phyloP scores from a whole-genome alignment of 1,140 invertebrate genomes.

The Lethrus apterus region DNA sequence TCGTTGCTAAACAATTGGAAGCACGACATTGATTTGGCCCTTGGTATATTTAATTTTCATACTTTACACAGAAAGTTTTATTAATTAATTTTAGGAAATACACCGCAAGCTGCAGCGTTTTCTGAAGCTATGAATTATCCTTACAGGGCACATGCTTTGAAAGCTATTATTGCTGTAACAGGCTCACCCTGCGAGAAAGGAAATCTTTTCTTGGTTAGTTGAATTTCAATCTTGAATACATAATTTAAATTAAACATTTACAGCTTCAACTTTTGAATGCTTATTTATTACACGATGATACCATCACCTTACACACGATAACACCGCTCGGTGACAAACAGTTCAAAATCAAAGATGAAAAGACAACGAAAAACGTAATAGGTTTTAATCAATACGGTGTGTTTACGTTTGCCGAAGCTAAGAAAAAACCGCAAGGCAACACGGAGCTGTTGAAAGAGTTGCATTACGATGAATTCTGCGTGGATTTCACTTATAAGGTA shows the following conservation, averaged over 20 bases:
- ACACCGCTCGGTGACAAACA: slow-evolving; percentile 26
- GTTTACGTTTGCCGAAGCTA: slow-evolving; percentile 50
- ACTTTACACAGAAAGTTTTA: no score
- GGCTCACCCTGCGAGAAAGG: slow-evolving; percentile 30
- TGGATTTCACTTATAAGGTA: slow-evolving; percentile 46
- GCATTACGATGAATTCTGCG: slow-evolving; percentile 48
- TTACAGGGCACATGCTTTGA: slow-evolving; percentile 52
- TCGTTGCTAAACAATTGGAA: neutral
- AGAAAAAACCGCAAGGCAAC: slow-evolving; percentile 49
- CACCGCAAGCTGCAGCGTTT: slow-evolving; percentile 46
- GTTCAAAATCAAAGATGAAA: slow-evolving; percentile 36
- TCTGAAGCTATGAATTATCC: slow-evolving; percentile 50
- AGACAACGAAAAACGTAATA: slow-evolving; percentile 43
- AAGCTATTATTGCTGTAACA: slow-evolving; percentile 48
- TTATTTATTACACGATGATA: slow-evolving; percentile 28
- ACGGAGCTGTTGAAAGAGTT: slow-evolving; percentile 45
- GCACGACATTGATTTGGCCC: slow-evolving; percentile 23
- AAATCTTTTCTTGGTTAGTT: slow-evolving; percentile 1
- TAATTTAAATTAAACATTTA: slow-evolving; percentile 13
- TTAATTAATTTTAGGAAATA: no score
- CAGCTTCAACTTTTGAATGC: slow-evolving; percentile 45
- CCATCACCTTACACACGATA: slow-evolving; percentile 30
- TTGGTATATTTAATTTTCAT: slow-evolving; percentile 17
- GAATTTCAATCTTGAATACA: neutral
- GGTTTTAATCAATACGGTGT: slow-evolving; percentile 47